Evolutionary conservation across 2,797 vertebrate species (phyloP).

Genomic region (Sarcophilus harrisii): DNA sequence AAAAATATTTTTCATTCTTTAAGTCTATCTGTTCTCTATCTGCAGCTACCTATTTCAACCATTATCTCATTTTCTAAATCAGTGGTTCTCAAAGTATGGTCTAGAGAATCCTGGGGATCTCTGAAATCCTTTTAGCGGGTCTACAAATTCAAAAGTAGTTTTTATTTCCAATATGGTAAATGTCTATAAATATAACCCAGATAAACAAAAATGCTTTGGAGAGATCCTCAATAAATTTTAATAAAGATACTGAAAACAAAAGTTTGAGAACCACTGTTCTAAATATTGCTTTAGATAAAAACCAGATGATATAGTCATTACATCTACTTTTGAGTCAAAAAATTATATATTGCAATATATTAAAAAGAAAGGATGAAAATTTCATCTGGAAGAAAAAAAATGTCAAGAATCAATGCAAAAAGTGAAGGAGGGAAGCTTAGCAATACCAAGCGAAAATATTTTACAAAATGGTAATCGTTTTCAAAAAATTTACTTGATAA

Average conservation of each 20-base stretch:
- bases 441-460: not conserved
- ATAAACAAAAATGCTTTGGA: too few relatives aligned
- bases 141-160: too few relatives aligned
- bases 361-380: not conserved
- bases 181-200: too few relatives aligned
- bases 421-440: too few relatives aligned
- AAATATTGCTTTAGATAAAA: not conserved
- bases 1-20: not conserved
- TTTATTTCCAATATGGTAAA: too few relatives aligned
- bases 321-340: not conserved
- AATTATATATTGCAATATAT: not conserved
- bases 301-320: not conserved
- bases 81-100: too few relatives aligned
- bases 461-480: not conserved
- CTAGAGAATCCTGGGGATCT: too few relatives aligned
- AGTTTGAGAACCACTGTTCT: too few relatives aligned
- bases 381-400: not conserved
- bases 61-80: not conserved
- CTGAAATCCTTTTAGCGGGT: too few relatives aligned
- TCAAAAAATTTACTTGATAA: not conserved
- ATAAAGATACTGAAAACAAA: too few relatives aligned
- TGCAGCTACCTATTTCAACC: not conserved
- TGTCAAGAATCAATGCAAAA: not conserved
- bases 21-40: not conserved
- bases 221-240: too few relatives aligned